phyloP scores from a whole-genome alignment of 2,888 invertebrate species.

The Lissonota sp. region DNA sequence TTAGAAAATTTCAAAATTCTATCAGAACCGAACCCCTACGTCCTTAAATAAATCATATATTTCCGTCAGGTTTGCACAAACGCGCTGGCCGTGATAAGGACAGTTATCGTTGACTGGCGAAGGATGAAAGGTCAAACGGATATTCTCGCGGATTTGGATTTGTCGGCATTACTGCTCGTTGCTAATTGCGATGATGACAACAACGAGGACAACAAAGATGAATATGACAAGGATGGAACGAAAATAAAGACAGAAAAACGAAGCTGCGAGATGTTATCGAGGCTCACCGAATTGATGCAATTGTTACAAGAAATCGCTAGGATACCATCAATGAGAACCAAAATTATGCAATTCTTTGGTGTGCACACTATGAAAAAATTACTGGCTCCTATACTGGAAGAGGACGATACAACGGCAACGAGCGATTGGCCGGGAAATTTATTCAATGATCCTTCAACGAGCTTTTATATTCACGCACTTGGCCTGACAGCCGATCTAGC shows the following conservation, averaged over 20 bases:
- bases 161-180: conserved; percentile 83
- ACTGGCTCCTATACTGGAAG: conserved; percentile 82
- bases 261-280: conserved; percentile 79
- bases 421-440: conserved; percentile 76
- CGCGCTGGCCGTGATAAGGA: conserved; percentile 83
- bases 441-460: conserved; percentile 81
- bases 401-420: conserved; percentile 65
- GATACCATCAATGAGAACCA: conserved; percentile 76
- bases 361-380: conserved; percentile 82
- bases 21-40: too few species aligned
- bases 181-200: conserved; percentile 78
- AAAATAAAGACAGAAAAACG: conserved; percentile 67
- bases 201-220: conserved; percentile 69
- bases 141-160: conserved; percentile 80
- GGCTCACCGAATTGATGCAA: conserved; percentile 84
- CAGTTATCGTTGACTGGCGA: conserved; percentile 81
- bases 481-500: conserved; percentile 84
- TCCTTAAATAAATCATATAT: too few species aligned
- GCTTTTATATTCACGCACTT: conserved; percentile 84
- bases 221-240: conserved; percentile 71
- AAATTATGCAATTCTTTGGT: conserved; percentile 82
- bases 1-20: too few species aligned
- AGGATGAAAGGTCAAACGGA: conserved; percentile 71
- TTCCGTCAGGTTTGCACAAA: conserved; percentile 81
- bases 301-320: conserved; percentile 84